Percentiles rank a stretch among this genome's conserved stretches.
These are phyloP conservation scores for Synaphobranchus kaupii DNA, from an alignment of 2,797 vertebrate genomes.

Conservation along the genomic window DNA sequence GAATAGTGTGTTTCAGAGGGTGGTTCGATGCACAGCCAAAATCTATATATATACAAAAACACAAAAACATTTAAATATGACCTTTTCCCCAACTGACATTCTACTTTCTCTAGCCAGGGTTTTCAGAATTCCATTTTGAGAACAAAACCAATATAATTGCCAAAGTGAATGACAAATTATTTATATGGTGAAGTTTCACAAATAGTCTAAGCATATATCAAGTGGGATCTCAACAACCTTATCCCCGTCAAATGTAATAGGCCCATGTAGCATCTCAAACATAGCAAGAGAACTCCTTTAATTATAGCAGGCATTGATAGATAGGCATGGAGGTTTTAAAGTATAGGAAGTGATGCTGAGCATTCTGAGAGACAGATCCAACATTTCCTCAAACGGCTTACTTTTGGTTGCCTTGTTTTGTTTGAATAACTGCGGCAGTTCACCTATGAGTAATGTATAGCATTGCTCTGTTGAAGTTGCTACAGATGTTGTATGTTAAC, in stretches of 20 bases:
- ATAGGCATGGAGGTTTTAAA: too few relatives aligned
- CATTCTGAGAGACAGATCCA: too few relatives aligned
- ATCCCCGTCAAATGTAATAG: too few relatives aligned
- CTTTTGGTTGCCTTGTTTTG: neutral
- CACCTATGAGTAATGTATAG: neutral
- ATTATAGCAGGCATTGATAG: too few relatives aligned
- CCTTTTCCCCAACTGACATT: neutral
- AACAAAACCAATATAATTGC: neutral
- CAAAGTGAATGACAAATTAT: neutral
- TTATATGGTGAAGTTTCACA: too few relatives aligned
- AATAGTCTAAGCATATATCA: too few relatives aligned
- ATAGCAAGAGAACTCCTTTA: too few relatives aligned
- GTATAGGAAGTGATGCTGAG: too few relatives aligned
- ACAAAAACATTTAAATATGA: neutral
- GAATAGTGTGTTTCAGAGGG: neutral
- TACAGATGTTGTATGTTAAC: neutral
- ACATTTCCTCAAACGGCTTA: neutral
- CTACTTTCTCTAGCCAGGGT: neutral
- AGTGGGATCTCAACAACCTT: too few relatives aligned
- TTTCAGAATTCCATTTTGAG: neutral
- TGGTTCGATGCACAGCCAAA: constrained; percentile 12
- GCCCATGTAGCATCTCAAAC: too few relatives aligned
- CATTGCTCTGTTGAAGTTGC: neutral
- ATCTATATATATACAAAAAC: neutral
- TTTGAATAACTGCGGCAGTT: neutral